Conservation (phyloP, 2,888 invertebrate genomes). For the Tridacna gigas region DNA sequence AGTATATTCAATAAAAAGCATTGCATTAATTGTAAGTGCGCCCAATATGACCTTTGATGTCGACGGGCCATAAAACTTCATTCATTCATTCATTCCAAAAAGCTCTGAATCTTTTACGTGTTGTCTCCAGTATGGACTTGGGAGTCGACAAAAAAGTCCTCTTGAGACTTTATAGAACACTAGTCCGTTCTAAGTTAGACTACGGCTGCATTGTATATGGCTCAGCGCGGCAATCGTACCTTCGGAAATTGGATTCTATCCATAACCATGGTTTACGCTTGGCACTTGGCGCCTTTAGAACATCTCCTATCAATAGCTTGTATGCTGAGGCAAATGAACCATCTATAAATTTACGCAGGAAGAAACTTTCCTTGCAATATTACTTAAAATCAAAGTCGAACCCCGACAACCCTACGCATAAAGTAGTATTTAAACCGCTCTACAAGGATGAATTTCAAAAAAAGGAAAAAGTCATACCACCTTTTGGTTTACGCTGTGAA, state of each 20-base stretch:
- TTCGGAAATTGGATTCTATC: conserved; percentile 46
- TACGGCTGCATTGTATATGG: conserved; percentile 54
- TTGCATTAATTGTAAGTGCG: too few relatives aligned
- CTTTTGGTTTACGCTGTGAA: conserved; percentile 28
- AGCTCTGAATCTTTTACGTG: conserved; percentile 43
- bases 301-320: conserved; percentile 32
- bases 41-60: too few relatives aligned
- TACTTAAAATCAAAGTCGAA: conserved; percentile 15
- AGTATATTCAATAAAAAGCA: too few relatives aligned
- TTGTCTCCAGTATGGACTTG: conserved; percentile 34
- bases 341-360: conserved; percentile 11
- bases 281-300: conserved; percentile 42
- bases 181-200: conserved; percentile 52
- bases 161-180: conserved; percentile 31
- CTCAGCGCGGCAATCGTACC: conserved; percentile 50
- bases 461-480: conserved; percentile 1
- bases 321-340: conserved; percentile 45
- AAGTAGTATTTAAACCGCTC: conserved; percentile 23
- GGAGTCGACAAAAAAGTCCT: conserved; percentile 44
- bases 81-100: too few relatives aligned
- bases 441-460: not conserved
- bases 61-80: too few relatives aligned
- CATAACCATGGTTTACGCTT: conserved; percentile 56
- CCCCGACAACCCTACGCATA: conserved; percentile 11
- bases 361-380: conserved; percentile 32